Conservation (phyloP, 2,113 vertebrate species). For the Riparia riparia region DNA sequence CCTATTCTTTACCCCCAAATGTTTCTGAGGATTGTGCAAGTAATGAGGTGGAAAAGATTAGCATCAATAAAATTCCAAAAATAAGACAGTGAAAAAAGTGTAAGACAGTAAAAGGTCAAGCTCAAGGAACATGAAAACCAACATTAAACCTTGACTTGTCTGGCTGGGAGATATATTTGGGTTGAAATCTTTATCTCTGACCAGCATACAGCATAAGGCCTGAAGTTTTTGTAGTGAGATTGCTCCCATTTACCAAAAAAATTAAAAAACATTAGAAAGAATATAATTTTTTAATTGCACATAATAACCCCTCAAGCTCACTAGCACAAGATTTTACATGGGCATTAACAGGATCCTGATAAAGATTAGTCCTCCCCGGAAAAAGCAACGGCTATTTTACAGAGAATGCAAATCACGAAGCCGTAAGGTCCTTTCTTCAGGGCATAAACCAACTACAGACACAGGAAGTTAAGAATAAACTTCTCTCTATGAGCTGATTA, state of each 20-base stretch:
- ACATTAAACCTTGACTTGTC: background rate
- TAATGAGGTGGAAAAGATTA: background rate
- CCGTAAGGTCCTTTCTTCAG: background rate
- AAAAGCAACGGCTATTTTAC: background rate
- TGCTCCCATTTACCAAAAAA: background rate
- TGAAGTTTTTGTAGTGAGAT: background rate
- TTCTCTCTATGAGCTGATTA: background rate
- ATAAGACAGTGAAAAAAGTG: background rate
- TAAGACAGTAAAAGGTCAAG: background rate
- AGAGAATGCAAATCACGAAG: background rate
- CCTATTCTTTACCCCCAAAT: background rate
- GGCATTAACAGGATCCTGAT: background rate
- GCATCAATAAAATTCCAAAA: background rate
- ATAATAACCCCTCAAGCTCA: background rate
- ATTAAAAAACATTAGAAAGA: background rate
- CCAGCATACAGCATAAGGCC: fast-evolving
- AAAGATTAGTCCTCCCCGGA: background rate
- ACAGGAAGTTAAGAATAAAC: background rate
- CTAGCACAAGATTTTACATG: background rate
- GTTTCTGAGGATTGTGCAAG: background rate
- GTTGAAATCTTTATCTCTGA: background rate
- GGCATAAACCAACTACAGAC: background rate
- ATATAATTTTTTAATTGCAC: background rate
- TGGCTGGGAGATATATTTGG: background rate
- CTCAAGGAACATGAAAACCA: background rate